Conservation (phyloP, 1,140 invertebrate genomes). For the Sitobion miscanthi region DNA sequence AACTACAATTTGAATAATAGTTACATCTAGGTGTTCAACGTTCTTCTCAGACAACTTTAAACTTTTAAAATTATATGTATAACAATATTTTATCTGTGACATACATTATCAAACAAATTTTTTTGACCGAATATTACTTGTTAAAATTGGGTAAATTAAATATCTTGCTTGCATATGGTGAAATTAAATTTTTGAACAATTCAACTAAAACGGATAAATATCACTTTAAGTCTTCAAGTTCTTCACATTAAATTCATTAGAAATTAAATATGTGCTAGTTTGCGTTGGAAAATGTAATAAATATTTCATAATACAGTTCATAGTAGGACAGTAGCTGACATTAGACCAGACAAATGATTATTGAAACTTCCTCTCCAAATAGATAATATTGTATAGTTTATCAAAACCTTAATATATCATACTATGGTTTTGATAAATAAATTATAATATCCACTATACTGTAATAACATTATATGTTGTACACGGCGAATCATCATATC, state of each 20-base stretch:
- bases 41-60: neutral
- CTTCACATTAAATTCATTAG: neutral
- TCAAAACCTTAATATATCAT: too few relatives aligned
- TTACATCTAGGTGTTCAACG: neutral
- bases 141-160: neutral
- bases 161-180: neutral
- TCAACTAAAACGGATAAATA: neutral
- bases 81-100: neutral
- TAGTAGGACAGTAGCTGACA: neutral
- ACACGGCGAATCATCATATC: neutral
- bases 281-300: neutral
- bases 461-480: neutral
- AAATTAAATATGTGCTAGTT: neutral
- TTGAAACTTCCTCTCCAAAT: neutral
- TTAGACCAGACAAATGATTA: neutral
- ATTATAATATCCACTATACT: neutral
- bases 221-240: neutral
- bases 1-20: neutral
- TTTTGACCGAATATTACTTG: neutral
- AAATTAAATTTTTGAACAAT: neutral
- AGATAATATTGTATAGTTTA: neutral
- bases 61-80: neutral
- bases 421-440: neutral
- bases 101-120: neutral
- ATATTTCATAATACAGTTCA: neutral